Evolutionary conservation across 2,797 vertebrate species (phyloP), one percentile per base, ranked within the genome.

Genomic region (Myripristis jacobus): DNA sequence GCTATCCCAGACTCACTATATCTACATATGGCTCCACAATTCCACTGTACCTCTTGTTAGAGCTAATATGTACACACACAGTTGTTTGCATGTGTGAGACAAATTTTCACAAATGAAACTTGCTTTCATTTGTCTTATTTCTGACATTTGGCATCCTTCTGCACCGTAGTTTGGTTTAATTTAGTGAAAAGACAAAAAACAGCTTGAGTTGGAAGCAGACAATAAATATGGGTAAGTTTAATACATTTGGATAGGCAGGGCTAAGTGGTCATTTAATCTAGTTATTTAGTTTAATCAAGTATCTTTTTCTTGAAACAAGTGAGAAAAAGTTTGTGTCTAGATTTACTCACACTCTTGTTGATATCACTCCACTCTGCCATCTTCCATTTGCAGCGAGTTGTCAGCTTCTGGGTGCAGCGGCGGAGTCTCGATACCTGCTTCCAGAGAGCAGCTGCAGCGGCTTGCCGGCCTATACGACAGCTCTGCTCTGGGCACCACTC

Each of bases 351-450:
- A 56, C 94, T 93, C 77, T 92, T 85, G 34, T 71, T 93, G 86
- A 98, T 82, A 44, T 93, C 81, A 4, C 89, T 95, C 96, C 97
- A 98, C 19, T 96, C 95, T 21, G 84, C 78, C 27, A 93, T 93
- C 38, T 91, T 92, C 1, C 93, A 92, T 52, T 92, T 88, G 13
- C 93, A 92, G 43, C 92, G 92, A 16, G 86, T 57, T 9, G 89
- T 91, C 89, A 96, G 92, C 43, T 92, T 88, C 60, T 55, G 84
- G 0, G 90, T 87, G 12, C 88, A 88, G 25, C 90, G 89, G 0
- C 91, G 88, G 27, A 97, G 84, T 62, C 73, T 66, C 29, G 93
- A 86, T 65, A 95, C 89, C 2, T 89, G 91, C 59, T 89, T 92
- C 94, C 95, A 96, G 27, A 95, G 53, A 3, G 83, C 72, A 0